These are phyloP conservation scores for Mesocricetus auratus DNA, from an alignment of 2,113 vertebrate species.

Conservation along the genomic window DNA sequence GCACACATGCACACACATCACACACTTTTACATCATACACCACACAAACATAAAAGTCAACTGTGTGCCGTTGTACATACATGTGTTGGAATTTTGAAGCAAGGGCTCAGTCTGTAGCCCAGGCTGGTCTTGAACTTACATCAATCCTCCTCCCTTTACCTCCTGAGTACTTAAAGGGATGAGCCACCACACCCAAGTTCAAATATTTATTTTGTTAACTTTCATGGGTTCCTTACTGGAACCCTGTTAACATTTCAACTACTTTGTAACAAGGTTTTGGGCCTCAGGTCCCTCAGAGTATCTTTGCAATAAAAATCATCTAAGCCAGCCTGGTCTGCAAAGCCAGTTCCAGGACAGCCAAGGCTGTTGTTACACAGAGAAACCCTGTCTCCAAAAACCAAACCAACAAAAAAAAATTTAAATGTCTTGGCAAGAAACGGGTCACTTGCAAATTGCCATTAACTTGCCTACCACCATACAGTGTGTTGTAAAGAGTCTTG, in stretches of 20 bases:
- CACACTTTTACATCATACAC: background rate
- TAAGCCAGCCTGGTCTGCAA: background rate
- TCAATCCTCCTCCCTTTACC: background rate
- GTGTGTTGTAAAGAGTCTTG: background rate
- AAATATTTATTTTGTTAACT: background rate
- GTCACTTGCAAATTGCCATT: constrained; percentile 39
- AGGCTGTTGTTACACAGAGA: background rate
- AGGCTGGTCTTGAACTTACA: background rate
- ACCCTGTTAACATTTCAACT: background rate
- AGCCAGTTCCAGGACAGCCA: background rate
- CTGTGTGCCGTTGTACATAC: background rate
- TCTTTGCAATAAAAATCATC: constrained; percentile 30
- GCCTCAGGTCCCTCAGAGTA: background rate
- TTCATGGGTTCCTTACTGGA: background rate
- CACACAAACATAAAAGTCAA: background rate
- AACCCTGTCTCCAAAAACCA: too few relatives aligned
- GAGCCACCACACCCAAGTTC: background rate
- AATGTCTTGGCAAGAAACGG: constrained; percentile 2
- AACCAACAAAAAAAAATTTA: background rate
- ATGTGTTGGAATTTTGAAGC: background rate
- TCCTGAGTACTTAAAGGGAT: background rate
- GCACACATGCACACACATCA: background rate
- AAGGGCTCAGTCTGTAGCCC: background rate
- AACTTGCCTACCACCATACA: background rate
- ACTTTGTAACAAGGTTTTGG: background rate